Conservation (phyloP, 2,113 vertebrate species). For the Spizaetus ornatus region DNA sequence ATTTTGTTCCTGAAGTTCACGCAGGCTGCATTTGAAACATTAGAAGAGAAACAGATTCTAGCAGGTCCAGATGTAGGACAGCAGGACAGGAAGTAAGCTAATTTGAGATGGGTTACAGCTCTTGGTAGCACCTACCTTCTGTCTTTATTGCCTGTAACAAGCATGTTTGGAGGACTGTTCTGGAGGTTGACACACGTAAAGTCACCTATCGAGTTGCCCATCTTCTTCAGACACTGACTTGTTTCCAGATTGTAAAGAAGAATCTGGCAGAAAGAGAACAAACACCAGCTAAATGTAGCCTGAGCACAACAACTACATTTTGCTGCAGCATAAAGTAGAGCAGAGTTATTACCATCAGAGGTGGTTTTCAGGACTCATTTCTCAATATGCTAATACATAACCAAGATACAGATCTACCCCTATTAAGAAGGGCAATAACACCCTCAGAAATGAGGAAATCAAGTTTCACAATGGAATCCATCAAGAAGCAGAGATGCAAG, state of each 20-base stretch:
- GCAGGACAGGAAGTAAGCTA: background rate
- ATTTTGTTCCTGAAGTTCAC: slow-evolving; percentile 17
- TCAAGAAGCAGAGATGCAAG: background rate
- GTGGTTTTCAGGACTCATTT: background rate
- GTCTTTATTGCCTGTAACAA: slow-evolving; percentile 93
- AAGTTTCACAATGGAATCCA: background rate
- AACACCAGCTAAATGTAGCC: background rate
- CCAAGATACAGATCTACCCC: background rate
- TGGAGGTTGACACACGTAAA: slow-evolving; percentile 89
- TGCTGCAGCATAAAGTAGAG: background rate
- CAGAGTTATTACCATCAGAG: background rate
- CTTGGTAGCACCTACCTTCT: slow-evolving; percentile 77
- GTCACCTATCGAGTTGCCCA: slow-evolving; percentile 85
- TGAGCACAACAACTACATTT: rapidly evolving
- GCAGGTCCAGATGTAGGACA: slow-evolving; percentile 30
- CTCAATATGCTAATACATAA: background rate
- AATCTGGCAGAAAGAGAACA: slow-evolving; percentile 75
- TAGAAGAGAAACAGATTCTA: background rate
- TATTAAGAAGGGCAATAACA: background rate
- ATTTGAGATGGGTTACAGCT: background rate
- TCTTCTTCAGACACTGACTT: slow-evolving; percentile 73
- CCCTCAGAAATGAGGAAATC: background rate
- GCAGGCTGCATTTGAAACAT: background rate
- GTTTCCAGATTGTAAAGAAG: slow-evolving; percentile 89
- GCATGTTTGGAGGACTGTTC: slow-evolving; percentile 81